Conservation (phyloP, 2,797 vertebrate genomes). For the Anomalospiza imberbis region DNA sequence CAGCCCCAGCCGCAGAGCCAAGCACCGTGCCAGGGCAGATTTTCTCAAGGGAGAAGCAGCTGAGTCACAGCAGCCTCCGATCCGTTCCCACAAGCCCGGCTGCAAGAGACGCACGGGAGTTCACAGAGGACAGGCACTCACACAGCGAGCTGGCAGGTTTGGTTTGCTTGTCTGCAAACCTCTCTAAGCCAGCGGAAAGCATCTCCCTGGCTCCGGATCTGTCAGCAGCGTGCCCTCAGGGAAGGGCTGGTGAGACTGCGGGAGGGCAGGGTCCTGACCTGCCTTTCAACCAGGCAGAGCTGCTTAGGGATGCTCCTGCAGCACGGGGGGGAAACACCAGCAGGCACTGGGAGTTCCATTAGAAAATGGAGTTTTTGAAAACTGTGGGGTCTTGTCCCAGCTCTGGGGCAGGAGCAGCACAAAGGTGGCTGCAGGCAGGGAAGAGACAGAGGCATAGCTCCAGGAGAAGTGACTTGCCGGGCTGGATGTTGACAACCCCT, state of each 20-base stretch:
- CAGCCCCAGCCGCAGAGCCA: background rate
- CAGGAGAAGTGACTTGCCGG: background rate
- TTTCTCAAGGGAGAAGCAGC: constrained; percentile 53
- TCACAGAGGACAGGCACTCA: background rate
- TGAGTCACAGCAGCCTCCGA: constrained; percentile 37
- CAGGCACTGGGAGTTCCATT: background rate
- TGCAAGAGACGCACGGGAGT: background rate
- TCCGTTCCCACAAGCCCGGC: constrained; percentile 30
- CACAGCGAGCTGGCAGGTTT: background rate
- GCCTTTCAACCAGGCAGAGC: background rate
- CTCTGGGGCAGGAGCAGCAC: background rate
- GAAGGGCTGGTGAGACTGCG: background rate
- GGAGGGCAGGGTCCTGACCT: constrained; percentile 12
- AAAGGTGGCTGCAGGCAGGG: background rate
- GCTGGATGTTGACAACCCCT: background rate
- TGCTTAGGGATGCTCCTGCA: background rate
- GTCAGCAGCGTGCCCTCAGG: background rate
- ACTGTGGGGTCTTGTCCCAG: rapidly evolving
- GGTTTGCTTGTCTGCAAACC: background rate
- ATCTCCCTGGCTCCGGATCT: background rate
- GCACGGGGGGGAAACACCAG: rapidly evolving
- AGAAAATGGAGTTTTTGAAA: background rate
- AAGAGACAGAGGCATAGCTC: background rate
- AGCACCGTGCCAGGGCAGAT: background rate
- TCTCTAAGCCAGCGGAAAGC: background rate